Evolutionary conservation across 2,888 invertebrate genomes (phyloP).

Genomic region (Drosophila hawaiiensis): DNA sequence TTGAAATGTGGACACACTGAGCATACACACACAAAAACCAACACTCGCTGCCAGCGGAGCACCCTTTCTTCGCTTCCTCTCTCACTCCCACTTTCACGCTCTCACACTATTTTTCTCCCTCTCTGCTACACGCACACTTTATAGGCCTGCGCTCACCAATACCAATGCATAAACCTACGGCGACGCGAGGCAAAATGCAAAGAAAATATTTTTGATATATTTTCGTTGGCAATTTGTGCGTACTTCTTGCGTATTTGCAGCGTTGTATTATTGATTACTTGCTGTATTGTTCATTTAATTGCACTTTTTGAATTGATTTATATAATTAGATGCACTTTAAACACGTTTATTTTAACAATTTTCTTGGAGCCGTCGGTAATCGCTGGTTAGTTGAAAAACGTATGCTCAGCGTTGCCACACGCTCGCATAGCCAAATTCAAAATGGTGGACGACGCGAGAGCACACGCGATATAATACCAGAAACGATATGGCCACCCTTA

Average conservation of each 20-base stretch:
- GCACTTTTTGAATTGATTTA: conserved; percentile 71
- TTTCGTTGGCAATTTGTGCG: conserved; percentile 59
- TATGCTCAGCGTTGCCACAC: conserved; percentile 44
- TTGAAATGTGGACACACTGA: conserved; percentile 48
- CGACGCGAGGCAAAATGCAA: conserved; percentile 51
- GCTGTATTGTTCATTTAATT: conserved; percentile 67
- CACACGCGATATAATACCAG: conserved; percentile 24
- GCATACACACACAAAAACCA: conserved; percentile 46
- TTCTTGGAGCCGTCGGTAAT: conserved; percentile 53
- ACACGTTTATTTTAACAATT: conserved; percentile 55
- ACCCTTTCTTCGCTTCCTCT: conserved; percentile 38
- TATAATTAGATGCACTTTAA: conserved; percentile 60
- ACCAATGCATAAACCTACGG: conserved; percentile 38
- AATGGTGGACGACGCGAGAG: conserved; percentile 60
- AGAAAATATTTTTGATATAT: conserved; percentile 45
- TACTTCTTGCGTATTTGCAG: conserved; percentile 61
- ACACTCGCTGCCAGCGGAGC: conserved; percentile 59
- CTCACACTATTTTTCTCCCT: conserved; percentile 26
- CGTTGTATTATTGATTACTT: conserved; percentile 60
- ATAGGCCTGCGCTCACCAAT: conserved; percentile 56
- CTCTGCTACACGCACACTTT: conserved; percentile 39
- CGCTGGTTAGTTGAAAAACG: conserved; percentile 47
- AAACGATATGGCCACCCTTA: conserved; percentile 12
- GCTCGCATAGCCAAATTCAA: conserved; percentile 55
- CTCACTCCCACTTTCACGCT: conserved; percentile 30